phyloP scores from a whole-genome alignment of 2,888 invertebrate genomes.

The Eretmocerus hayati region DNA sequence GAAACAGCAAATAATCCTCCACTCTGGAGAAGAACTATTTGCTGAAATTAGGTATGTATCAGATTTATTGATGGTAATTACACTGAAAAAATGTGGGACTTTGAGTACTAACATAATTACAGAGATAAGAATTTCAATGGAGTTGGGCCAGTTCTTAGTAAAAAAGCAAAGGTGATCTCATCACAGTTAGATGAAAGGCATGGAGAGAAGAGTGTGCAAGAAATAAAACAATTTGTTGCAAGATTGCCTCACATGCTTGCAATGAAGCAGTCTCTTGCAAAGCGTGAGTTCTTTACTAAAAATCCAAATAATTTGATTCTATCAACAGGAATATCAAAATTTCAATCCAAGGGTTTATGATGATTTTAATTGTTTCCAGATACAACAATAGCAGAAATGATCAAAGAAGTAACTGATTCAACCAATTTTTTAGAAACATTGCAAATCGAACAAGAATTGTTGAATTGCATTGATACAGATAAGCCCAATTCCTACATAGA shows the following conservation, averaged over 20 bases:
- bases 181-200: slow-evolving; percentile 79
- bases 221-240: slow-evolving; percentile 89
- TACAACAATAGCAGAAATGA: slow-evolving; percentile 87
- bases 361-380: slow-evolving; percentile 48
- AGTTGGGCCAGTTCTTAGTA: slow-evolving; percentile 76
- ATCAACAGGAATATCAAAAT: background rate
- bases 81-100: background rate
- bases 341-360: background rate
- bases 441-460: slow-evolving; percentile 84
- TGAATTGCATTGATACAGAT: slow-evolving; percentile 87
- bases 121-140: slow-evolving; percentile 90
- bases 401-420: slow-evolving; percentile 75
- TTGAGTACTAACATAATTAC: background rate
- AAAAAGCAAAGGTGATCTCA: slow-evolving; percentile 80
- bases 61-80: too few relatives aligned
- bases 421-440: slow-evolving; percentile 73
- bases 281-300: slow-evolving; percentile 48
- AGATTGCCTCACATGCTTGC: slow-evolving; percentile 80
- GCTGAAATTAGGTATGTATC: slow-evolving; percentile 69
- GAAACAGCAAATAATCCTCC: slow-evolving; percentile 66
- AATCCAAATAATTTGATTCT: background rate
- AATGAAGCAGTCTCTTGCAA: slow-evolving; percentile 77
- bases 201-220: slow-evolving; percentile 83
- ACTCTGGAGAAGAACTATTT: slow-evolving; percentile 84
- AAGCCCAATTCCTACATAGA: slow-evolving; percentile 84